Evolutionary conservation across 2,113 vertebrate genomes (phyloP).

Genomic region (Ranitomeya imitator): DNA sequence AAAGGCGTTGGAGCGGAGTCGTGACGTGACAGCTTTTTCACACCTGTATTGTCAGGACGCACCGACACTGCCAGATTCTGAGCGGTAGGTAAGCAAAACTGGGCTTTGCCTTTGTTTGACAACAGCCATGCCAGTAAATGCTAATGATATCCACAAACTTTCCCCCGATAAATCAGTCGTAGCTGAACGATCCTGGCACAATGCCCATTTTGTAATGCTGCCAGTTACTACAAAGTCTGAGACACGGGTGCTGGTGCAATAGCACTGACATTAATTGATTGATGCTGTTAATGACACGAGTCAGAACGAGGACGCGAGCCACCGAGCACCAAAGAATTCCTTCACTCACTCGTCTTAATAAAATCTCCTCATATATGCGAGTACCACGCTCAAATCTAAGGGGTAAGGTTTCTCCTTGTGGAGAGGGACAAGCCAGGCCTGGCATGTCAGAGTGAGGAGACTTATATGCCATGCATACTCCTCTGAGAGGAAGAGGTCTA

Average conservation of each 20-base stretch:
- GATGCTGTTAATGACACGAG: not conserved
- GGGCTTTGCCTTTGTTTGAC: slow-evolving; percentile 54
- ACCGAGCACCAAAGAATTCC: not conserved
- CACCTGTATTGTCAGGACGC: not conserved
- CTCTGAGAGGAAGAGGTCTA: too few species aligned
- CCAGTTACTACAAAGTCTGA: slow-evolving; percentile 23
- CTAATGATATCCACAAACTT: slow-evolving; percentile 44
- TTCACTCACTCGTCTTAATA: too few species aligned
- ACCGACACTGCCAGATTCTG: not conserved
- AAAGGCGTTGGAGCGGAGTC: slow-evolving; percentile 21
- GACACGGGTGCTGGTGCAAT: not conserved
- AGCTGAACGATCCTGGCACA: slow-evolving; percentile 21
- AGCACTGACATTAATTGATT: not conserved
- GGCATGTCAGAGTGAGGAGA: too few species aligned
- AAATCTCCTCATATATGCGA: too few species aligned
- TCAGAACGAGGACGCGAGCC: not conserved
- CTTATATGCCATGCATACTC: too few species aligned
- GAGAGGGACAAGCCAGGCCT: too few species aligned
- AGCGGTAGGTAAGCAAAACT: slow-evolving; percentile 47
- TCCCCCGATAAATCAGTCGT: slow-evolving; percentile 12
- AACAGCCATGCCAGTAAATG: slow-evolving; percentile 42
- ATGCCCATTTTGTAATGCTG: not conserved
- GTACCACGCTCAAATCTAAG: too few species aligned
- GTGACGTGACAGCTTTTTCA: not conserved
- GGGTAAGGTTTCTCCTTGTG: too few species aligned